Evolutionary conservation across 2,113 vertebrate species (phyloP).

Genomic region (Laterallus jamaicensis): DNA sequence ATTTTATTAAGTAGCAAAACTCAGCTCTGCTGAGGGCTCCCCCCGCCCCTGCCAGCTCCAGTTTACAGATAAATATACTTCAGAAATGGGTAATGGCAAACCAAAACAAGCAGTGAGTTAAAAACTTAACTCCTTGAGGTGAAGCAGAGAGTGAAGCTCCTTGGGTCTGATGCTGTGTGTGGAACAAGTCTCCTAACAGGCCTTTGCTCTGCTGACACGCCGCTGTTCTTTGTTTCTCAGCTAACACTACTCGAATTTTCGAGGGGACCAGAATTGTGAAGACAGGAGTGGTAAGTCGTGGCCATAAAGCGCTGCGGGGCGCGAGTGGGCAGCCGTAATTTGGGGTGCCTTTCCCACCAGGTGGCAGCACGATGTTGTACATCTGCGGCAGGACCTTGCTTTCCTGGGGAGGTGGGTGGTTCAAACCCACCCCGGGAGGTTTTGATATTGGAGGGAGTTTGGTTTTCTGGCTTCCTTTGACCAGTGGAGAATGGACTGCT

Average conservation of each 20-base stretch:
- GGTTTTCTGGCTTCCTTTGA: not conserved
- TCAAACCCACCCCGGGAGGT: not conserved
- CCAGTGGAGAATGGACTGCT: not conserved
- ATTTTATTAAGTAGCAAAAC: not conserved
- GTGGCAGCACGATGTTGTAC: constrained; percentile 69
- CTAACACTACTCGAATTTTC: constrained; percentile 97
- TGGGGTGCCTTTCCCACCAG: constrained; percentile 47
- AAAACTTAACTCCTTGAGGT: not conserved
- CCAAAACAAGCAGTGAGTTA: not conserved
- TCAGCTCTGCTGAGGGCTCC: not conserved
- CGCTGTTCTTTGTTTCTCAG: constrained; percentile 75
- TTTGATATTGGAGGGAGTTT: not conserved
- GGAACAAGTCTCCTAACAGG: not conserved
- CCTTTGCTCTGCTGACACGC: not conserved
- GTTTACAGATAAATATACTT: not conserved
- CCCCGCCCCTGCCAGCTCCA: not conserved
- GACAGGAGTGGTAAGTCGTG: constrained; percentile 93
- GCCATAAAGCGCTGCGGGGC: not conserved
- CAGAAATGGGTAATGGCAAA: not conserved
- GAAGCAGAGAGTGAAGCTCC: not conserved
- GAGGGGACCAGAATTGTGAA: constrained; percentile 97
- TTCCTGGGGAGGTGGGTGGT: not conserved
- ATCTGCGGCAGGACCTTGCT: not conserved
- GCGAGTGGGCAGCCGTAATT: not conserved
- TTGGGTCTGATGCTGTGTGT: not conserved